Percentiles rank a stretch among this genome's conserved stretches.
phyloP scores from a whole-genome alignment of 2,113 vertebrate genomes.

The Romanogobio albipinnatus region DNA sequence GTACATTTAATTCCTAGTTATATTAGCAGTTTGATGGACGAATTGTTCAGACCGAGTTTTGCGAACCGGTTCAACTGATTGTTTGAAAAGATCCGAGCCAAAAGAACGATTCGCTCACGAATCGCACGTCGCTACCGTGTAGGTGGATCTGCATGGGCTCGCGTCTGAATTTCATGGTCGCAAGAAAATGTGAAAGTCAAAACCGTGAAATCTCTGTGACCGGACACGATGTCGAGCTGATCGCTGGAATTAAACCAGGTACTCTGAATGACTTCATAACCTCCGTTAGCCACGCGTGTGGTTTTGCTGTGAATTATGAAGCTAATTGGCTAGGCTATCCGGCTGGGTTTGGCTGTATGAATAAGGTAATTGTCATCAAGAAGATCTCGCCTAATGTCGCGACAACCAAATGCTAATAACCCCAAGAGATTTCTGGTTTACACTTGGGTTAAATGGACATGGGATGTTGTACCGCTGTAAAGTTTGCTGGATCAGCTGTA shows the following conservation, averaged over 20 bases:
- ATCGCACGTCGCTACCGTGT: neutral
- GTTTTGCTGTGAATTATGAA: conserved; percentile 13
- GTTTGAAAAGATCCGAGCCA: neutral
- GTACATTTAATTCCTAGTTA: neutral
- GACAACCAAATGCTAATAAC: neutral
- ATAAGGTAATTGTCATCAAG: conserved; percentile 19
- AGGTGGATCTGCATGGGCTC: conserved; percentile 23
- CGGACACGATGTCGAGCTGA: conserved; percentile 23
- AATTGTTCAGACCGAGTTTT: neutral
- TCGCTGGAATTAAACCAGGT: neutral
- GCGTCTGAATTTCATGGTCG: conserved; percentile 22
- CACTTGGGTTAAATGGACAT: neutral
- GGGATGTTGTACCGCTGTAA: neutral
- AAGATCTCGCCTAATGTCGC: neutral
- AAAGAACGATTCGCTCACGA: neutral
- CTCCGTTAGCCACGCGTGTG: neutral
- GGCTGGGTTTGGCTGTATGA: conserved; percentile 18
- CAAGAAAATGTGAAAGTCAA: conserved; percentile 33
- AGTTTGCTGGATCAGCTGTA: conserved; percentile 39
- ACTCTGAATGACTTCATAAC: neutral
- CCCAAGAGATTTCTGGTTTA: neutral
- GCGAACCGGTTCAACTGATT: neutral
- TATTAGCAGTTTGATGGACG: neutral
- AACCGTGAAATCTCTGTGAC: neutral
- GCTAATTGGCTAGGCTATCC: conserved; percentile 44